Base-by-base conservation (phyloP, 2,113 vertebrate species). In the Myotis brandtii region DNA sequence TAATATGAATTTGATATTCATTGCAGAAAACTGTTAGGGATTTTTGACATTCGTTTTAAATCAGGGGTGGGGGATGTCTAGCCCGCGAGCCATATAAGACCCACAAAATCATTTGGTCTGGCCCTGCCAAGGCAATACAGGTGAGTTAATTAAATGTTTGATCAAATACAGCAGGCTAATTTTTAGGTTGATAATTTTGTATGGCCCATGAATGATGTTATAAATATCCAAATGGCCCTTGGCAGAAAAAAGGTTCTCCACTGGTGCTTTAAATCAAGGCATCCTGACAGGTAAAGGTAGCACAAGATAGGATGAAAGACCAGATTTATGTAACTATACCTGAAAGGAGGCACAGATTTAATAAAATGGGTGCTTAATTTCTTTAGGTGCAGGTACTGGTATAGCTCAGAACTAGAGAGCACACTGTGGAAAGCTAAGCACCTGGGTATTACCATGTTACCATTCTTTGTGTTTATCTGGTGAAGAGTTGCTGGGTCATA, bases 201-300 rank as follows among this genome's bases (percentile, higher is more conserved):
- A 59, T 25, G 56, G 56, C 56, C 56, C 56, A 25, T 59, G 21
- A 59, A 59, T 59, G 56, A 59, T 25, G 23, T 59, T 59, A 25
- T 59, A 59, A 59, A 59, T 59, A 59, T 25, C 56, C 56, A 59
- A 59, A 59, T 59, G 56, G 56, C 56, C 56, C 56, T 59, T 59
- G 56, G 56, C 56, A 59, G 56, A 18, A 25, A 25, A 59, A 25
- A 59, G 56, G 23, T 59, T 23, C 23, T 23, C 56, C 21, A 25
- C 56, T 21, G 9, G 25, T 59, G 56, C 75, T 93, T 96, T 76
- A 76, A 89, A 95, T 86, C 56, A 94, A 83, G 66, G 34, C 66
- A 94, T 20, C 20, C 13, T 64, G 48, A 90, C 18, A 89, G 34
- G 62, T 34, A 64, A 86, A 93, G 69, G 25, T 0, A 79, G 56